Evolutionary conservation across 2,797 vertebrate genomes (phyloP).

Genomic region (Semotilus atromaculatus): DNA sequence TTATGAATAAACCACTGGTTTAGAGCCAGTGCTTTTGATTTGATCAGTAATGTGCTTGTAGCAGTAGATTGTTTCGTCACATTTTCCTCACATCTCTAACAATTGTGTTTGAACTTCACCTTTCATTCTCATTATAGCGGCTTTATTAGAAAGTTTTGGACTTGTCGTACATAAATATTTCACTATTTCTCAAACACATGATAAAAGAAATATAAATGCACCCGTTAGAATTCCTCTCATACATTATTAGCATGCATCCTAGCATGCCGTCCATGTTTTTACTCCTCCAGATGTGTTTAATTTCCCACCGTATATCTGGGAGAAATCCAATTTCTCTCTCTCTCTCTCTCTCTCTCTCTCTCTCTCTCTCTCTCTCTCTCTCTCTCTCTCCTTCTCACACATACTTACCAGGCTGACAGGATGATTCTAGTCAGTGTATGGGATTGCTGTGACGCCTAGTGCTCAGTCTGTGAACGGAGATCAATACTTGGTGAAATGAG

Average conservation of each 20-base stretch:
- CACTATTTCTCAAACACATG: background rate
- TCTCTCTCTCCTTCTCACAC: conserved; percentile 14
- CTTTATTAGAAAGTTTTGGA: background rate
- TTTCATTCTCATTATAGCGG: background rate
- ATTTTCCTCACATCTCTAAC: background rate
- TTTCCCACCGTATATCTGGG: conserved; percentile 5
- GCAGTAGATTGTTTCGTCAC: background rate
- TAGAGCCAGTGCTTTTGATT: background rate
- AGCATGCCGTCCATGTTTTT: conserved; percentile 16
- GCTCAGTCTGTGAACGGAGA: conserved; percentile 61
- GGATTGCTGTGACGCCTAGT: conserved; percentile 57
- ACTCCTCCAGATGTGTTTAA: conserved; percentile 61
- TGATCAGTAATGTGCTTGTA: background rate
- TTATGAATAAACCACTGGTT: background rate
- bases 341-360: background rate
- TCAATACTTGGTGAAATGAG: conserved; percentile 67
- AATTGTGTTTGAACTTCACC: background rate
- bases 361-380: background rate
- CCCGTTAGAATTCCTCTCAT: conserved; percentile 1
- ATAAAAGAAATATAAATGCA: background rate
- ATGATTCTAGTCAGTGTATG: conserved; percentile 60
- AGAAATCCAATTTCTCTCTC: conserved; percentile 43
- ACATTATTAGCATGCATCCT: conserved; percentile 13
- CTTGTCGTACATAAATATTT: background rate
- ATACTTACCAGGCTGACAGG: conserved; percentile 54